phyloP scores from a whole-genome alignment of 2,888 invertebrate genomes.

The Venustoraphidia nigricollis region DNA sequence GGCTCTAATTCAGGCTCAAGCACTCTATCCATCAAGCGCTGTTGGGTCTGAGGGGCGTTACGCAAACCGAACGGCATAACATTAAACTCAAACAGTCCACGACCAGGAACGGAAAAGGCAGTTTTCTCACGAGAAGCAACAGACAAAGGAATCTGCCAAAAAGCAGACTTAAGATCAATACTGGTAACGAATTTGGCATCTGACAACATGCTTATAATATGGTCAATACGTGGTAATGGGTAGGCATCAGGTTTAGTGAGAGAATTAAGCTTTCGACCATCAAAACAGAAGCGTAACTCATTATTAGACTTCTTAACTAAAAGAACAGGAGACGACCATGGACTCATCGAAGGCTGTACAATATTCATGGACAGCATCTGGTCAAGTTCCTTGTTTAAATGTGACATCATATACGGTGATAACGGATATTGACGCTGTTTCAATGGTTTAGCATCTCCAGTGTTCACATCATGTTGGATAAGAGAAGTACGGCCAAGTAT shows the following conservation, averaged over 20 bases:
- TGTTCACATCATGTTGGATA: constrained; percentile 8
- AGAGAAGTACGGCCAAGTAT: too few relatives aligned
- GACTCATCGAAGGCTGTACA: constrained; percentile 13
- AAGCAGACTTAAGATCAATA: constrained; percentile 5
- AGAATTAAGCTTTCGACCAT: constrained; percentile 9
- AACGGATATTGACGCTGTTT: constrained; percentile 9
- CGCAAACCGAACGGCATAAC: too few relatives aligned
- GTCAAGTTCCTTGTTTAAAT: constrained; percentile 12
- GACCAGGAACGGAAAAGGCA: constrained; percentile 6
- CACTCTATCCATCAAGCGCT: too few relatives aligned
- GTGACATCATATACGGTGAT: constrained; percentile 8
- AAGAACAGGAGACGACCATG: constrained; percentile 15
- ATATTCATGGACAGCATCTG: constrained; percentile 13
- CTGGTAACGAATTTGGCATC: constrained; percentile 7
- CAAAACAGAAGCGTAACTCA: constrained; percentile 11
- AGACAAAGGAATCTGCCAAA: constrained; percentile 6
- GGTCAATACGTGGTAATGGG: constrained; percentile 8
- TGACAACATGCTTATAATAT: constrained; percentile 8
- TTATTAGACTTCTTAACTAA: constrained; percentile 13
- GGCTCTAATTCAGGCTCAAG: constrained; percentile 9
- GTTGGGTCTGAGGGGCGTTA: too few relatives aligned
- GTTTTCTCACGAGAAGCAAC: constrained; percentile 4
- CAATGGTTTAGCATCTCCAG: constrained; percentile 6
- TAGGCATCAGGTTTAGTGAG: constrained; percentile 6
- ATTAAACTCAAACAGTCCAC: too few relatives aligned